Evolutionary conservation across 2,888 invertebrate genomes (phyloP), one percentile per base, ranked within the genome.

Genomic region (Agrochola litura): DNA sequence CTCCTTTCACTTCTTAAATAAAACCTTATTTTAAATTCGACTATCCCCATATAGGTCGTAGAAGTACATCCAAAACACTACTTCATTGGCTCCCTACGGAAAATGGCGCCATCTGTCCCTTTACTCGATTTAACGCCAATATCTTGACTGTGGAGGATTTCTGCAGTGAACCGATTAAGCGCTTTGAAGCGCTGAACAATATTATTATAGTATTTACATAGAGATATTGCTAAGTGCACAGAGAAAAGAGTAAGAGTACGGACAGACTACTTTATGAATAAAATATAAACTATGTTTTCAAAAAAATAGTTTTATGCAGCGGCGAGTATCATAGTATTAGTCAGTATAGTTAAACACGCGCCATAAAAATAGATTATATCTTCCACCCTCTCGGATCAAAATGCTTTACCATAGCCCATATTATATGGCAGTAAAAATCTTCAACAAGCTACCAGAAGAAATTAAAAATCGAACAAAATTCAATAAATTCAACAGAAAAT

Each of bases 71-170:
- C 6, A 52, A 56, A 60, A 56, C 74, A 75, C 52, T 84, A 74
- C 64, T 78, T 78, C 76, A 77, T 71, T 69, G 77, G n/a, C 49
- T 30, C 22, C 30, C n/a, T n/a, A n/a, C n/a, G n/a, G n/a, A n/a
- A 60, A 88, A 86, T 77, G 84, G 75, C 46, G 78, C 77, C 73
- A 88, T 88, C 64, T 88, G 76, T 83, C 86, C 61, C 64, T 76
- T 81, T 79, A 75, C 79, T 68, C 67, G 65, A 77, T 83, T 82
- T 77, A 80, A 75, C 67, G 77, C 77, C 37, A 69, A 77, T 87
- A 86, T 86, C 87, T 77, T 46, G 30, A 69, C 68, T 63, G 66
- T 73, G 58, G 72, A 30, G 16, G 72, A 30, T 30, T 60, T 60
- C 30, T 60, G 4, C 56, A 25, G 69, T 43, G 14, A 30, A 16